Conservation (phyloP, 1,140 invertebrate species). For the Mylabris phalerata region DNA sequence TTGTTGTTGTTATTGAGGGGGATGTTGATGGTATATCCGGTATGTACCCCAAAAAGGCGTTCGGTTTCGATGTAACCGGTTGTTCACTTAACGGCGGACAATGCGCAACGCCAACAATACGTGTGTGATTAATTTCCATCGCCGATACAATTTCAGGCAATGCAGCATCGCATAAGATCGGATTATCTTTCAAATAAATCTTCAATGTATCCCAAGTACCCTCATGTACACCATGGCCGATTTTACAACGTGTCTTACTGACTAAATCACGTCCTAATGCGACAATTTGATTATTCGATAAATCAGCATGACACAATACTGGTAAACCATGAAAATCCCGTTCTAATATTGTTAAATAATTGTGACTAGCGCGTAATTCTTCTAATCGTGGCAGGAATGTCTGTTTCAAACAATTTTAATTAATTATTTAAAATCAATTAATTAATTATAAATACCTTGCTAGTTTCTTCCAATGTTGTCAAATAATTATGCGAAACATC, state of each 20-base stretch:
- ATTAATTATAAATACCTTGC: conserved; percentile 53
- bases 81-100: conserved; percentile 50
- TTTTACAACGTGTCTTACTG: conserved; percentile 66
- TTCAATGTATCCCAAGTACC: conserved; percentile 67
- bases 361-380: conserved; percentile 66
- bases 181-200: conserved; percentile 73
- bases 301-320: conserved; percentile 65
- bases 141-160: conserved; percentile 58
- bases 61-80: conserved; percentile 41
- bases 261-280: conserved; percentile 64
- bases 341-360: conserved; percentile 61
- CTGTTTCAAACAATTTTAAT: conserved; percentile 42
- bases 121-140: conserved; percentile 61
- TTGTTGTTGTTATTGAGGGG: conserved; percentile 4
- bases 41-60: conserved; percentile 32
- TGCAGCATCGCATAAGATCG: conserved; percentile 62
- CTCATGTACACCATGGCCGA: conserved; percentile 46
- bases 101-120: conserved; percentile 53
- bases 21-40: conserved; percentile 15
- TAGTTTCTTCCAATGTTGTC: conserved; percentile 67
- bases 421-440: background rate
- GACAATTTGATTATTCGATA: conserved; percentile 67
- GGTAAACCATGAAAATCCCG: conserved; percentile 74
- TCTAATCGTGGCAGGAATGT: conserved; percentile 67
- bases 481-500: conserved; percentile 72